These are phyloP conservation scores for Otolemur crassicaudatus DNA, from an alignment of 2,797 vertebrate genomes.

Conservation along the genomic window DNA sequence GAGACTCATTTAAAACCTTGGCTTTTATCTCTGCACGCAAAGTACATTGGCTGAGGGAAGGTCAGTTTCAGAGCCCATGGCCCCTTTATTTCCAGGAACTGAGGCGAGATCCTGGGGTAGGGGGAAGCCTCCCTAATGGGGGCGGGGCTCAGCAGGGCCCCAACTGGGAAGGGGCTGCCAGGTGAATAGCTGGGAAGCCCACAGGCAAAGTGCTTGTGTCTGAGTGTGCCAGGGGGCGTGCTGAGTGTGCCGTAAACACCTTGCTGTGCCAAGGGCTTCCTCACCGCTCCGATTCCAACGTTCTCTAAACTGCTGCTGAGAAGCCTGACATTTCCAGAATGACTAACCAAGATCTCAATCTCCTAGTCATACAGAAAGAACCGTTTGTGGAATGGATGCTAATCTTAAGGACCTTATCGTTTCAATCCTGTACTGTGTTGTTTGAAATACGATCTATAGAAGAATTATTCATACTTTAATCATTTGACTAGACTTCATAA, in stretches of 20 bases:
- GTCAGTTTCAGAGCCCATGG: conserved; percentile 16
- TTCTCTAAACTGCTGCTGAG: not conserved
- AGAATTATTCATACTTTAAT: conserved; percentile 75
- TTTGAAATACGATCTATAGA: conserved; percentile 69
- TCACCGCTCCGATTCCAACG: not conserved
- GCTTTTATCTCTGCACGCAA: conserved; percentile 55
- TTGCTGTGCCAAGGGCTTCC: not conserved
- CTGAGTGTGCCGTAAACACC: not conserved
- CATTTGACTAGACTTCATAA: conserved; percentile 73
- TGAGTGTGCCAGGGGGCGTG: not conserved
- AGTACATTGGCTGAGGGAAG: conserved; percentile 15
- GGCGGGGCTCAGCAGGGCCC: not conserved
- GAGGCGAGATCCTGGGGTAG: not conserved
- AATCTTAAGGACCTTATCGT: conserved; percentile 56
- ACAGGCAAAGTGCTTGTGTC: not conserved
- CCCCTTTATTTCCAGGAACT: conserved; percentile 6
- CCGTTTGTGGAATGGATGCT: conserved; percentile 46
- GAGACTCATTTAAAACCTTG: conserved; percentile 55
- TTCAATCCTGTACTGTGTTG: conserved; percentile 44
- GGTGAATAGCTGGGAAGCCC: not conserved
- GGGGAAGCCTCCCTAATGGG: not conserved
- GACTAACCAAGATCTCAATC: conserved; percentile 52
- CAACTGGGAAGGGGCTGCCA: not conserved
- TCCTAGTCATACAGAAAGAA: conserved; percentile 38
- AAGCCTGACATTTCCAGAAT: conserved; percentile 58